Base-by-base conservation (phyloP, 92 coral and sea anemone species). In the Plumapathes pennacea region DNA sequence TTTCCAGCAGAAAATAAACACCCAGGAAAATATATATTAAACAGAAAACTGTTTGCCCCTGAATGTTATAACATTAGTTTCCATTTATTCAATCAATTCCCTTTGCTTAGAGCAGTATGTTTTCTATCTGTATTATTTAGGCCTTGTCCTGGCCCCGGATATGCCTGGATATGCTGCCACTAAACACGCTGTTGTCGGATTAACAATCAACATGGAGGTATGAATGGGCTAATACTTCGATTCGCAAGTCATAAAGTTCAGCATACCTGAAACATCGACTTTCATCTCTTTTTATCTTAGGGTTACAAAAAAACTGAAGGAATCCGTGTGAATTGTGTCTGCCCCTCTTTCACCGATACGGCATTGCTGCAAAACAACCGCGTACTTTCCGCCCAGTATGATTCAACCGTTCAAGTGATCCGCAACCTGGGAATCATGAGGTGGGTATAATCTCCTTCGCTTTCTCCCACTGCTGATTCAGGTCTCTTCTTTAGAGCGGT, bases 281-380 rank as follows among this genome's bases (percentile, higher is more conserved):
- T 22, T 31, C 41, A 5, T 4, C 26, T n/a, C 36, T 6, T 1
- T 36, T 14, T 65, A 4, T 46, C 14, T 13, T 32, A 85, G 91
- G 64, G 64, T 34, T 67, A 73, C 24, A 28, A 60, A 41, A 41
- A 20, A 29, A 63, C 27, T 25, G 89, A 88, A 74, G 85, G 88
- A 49, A 59, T 88, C 19, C 95, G 96, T 21, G 76, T 88, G 5
- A 91, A 88, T 52, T 77, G 90, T 29, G 57, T 91, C 53, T 91
- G 97, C 46, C 97, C 97, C 2, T 37, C 89, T 28, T 71, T 66
- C 27, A 82, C 95, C 3, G 76, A 77, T 22, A 91, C 97, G 7
- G 77, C 50, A 5, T 32, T 91, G 87, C 14, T 46, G n/a, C n/a
- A n/a, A n/a, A n/a, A n/a, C n/a, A n/a, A n/a, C n/a, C n/a, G n/a